Evolutionary conservation across 23 tunicate species (phyloP), one percentile per base, ranked within the genome.

Genomic region (Trididemnum nubilum): DNA sequence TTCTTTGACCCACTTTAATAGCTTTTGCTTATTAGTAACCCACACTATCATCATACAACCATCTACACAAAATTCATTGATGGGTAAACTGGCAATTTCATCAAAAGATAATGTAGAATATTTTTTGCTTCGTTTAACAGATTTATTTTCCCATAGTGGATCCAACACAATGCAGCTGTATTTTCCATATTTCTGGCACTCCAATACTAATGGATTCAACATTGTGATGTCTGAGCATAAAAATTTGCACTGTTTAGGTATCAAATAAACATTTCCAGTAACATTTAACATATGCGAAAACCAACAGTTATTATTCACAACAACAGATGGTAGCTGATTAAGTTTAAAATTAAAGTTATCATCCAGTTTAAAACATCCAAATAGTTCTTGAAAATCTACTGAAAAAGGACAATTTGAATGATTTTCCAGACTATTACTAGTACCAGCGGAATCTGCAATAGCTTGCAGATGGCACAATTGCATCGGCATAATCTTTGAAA

Each of bases 141-240:
- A 93, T 69, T 93, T 93, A 60, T 93, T 93, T 61, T 88, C 85
- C 98, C 98, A 93, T 36, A 93, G 98, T 34, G 98, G 93, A 57
- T 93, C 98, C 66, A 88, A 36, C 5, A 93, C 78, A 38, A 93
- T 75, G 64, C 92, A 78, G 49, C 79, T 61, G 81, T 34, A 93
- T 28, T 85, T 85, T n/a, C 85, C 92, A 60, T 77, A 52, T 24
- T 1, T 32, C 58, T 86, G 29, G 60, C 87, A 81, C 1, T 81
- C 80, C 0, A 82, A 26, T 26, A 86, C 15, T 76, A 91, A 86
- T 1, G 76, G 76, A 28, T 52, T 21, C 36, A 86, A 28, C 0
- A 67, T 26, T 2, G 29, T 35, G 5, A 86, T 37, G 72, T 91
- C 97, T 5, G 97, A 91, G 15, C 49, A 23, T 9, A 82, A 21